These are phyloP conservation scores for Montipora foliosa DNA, from an alignment of 64 coral and sea anemone genomes.

Conservation along the genomic window DNA sequence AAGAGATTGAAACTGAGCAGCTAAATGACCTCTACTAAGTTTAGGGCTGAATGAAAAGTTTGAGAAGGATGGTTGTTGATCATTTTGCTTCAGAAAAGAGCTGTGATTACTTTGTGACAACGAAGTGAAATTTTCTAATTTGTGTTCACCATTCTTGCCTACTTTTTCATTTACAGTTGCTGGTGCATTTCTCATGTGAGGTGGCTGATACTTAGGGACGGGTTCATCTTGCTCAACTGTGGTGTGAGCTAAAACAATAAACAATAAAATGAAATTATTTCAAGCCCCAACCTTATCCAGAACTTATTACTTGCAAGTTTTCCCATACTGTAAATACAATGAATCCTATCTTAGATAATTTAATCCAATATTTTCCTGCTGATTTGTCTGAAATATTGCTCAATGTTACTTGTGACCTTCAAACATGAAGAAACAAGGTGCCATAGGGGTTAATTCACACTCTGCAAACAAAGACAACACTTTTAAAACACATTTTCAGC, in stretches of 20 bases:
- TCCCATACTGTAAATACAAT: too few relatives aligned
- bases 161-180: neutral
- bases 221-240: neutral
- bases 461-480: too few relatives aligned
- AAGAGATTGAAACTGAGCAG: constrained; percentile 38
- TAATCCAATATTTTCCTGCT: too few relatives aligned
- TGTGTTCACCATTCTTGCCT: neutral
- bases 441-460: too few relatives aligned
- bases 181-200: constrained; percentile 24
- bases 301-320: too few relatives aligned
- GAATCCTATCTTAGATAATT: too few relatives aligned
- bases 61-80: constrained; percentile 1
- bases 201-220: constrained; percentile 28
- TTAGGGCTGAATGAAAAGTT: constrained; percentile 41
- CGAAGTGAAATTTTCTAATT: constrained; percentile 9
- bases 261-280: neutral
- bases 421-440: too few relatives aligned
- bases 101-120: neutral
- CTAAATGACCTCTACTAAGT: neutral
- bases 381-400: too few relatives aligned
- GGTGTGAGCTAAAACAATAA: neutral
- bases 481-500: too few relatives aligned
- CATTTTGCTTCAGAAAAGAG: neutral
- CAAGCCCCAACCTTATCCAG: neutral
- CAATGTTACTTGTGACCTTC: too few relatives aligned